Base-by-base conservation (phyloP, 2,888 invertebrate species). In the Anthoptus insignis region DNA sequence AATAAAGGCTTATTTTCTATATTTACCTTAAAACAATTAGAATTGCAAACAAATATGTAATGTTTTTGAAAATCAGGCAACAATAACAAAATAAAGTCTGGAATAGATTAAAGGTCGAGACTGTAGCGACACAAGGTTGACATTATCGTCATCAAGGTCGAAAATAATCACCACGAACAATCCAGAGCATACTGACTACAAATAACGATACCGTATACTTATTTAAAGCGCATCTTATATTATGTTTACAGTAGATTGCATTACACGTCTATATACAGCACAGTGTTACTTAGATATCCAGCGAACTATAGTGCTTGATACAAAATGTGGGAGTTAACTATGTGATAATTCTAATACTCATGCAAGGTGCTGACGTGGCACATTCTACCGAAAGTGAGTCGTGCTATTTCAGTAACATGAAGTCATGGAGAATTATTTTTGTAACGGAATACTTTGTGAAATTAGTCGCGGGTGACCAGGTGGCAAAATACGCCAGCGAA, bases 91-190 rank as follows among this genome's bases (percentile, higher is more conserved):
- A 77, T 75, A 76, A 74, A 75, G 74, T 82, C 82, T 76, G 78
- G 73, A 76, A 77, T 75, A 77, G 70, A 70, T 72, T 64, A 76
- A 77, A 86, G 85, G 83, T 80, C 82, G 78, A 76, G 79, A 75
- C 72, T 81, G 82, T 80, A 77, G 78, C 75, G 71, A 65, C 77
- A 79, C 91, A 88, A 91, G 92, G 92, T 88, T 88, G 87, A 86
- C 86, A 87, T 84, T 86, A 86, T 79, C 89, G 91, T 89, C 91
- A 91, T 87, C 88, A 89, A 90, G 89, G 89, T 89, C 83, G 76
- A 73, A 83, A 87, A 87, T 87, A 87, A 87, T 84, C 80, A 78
- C 75, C 79, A 72, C 77, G 74, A 76, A 78, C 78, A 83, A 83
- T 87, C 80, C 80, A 81, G 81, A 81, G 80, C 71, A 69, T 64